Conservation (phyloP, 2,797 vertebrate genomes). For the Ctenopoma kingsleyae region DNA sequence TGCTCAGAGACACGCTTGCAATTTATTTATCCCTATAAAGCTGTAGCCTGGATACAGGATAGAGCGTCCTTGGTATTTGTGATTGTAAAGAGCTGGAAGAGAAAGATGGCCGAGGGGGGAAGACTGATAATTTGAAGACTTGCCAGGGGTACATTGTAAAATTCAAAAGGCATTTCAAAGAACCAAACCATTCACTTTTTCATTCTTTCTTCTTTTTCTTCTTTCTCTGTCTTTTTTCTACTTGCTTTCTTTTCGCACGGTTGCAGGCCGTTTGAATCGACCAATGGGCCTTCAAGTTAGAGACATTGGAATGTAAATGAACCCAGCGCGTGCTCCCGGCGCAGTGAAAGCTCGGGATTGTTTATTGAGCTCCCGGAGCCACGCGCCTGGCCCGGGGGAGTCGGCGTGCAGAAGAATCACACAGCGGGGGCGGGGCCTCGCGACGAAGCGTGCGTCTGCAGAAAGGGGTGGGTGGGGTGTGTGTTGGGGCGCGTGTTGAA, state of each 20-base stretch:
- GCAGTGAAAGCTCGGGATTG: conserved; percentile 89
- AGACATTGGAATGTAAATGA: conserved; percentile 91
- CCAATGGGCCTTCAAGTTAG: conserved; percentile 86
- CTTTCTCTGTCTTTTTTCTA: conserved; percentile 49
- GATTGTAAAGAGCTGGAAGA: conserved; percentile 80
- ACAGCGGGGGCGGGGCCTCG: conserved; percentile 87
- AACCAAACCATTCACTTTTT: conserved; percentile 83
- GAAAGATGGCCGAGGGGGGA: conserved; percentile 75
- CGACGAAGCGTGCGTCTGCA: conserved; percentile 85
- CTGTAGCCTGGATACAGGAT: conserved; percentile 81
- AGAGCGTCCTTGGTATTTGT: conserved; percentile 79
- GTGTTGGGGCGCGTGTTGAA: conserved; percentile 89
- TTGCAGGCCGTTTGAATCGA: conserved; percentile 86
- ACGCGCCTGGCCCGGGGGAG: conserved; percentile 90
- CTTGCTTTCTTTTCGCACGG: conserved; percentile 79
- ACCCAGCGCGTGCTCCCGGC: conserved; percentile 87
- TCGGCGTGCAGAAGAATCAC: conserved; percentile 84
- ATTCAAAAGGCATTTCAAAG: conserved; percentile 87
- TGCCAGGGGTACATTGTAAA: conserved; percentile 86
- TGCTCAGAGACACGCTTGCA: conserved; percentile 73
- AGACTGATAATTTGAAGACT: conserved; percentile 83
- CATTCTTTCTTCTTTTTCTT: conserved; percentile 64
- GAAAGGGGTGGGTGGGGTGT: conserved; percentile 81
- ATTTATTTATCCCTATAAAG: conserved; percentile 70
- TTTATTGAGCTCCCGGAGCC: conserved; percentile 91